A percentile compares a stretch with the other conserved stretches of the same genome.
phyloP scores from a whole-genome alignment of 1,140 invertebrate species.

The Drosophila kanapiae region DNA sequence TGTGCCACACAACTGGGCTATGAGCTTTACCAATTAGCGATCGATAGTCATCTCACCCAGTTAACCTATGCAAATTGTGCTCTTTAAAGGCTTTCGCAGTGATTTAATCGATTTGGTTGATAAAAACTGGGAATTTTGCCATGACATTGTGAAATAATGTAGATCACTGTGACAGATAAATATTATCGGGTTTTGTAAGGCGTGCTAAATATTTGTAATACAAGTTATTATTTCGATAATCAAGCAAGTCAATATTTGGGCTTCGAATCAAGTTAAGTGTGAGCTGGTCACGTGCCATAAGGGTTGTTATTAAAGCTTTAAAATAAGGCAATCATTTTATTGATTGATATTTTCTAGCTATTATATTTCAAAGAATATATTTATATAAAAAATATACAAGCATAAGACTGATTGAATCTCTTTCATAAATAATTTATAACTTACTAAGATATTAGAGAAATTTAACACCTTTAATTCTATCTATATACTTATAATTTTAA shows the following conservation, averaged over 20 bases:
- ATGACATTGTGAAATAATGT: slow-evolving; percentile 26
- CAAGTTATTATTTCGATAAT: slow-evolving; percentile 4
- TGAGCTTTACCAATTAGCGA: slow-evolving; percentile 30
- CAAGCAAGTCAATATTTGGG: neutral
- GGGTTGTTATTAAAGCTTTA: too few species aligned
- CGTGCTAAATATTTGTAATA: neutral
- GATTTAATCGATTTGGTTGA: slow-evolving; percentile 15
- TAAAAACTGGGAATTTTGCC: slow-evolving; percentile 27
- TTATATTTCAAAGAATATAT: neutral
- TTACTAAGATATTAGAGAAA: neutral
- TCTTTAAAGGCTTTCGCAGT: slow-evolving; percentile 21
- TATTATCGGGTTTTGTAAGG: slow-evolving; percentile 21
- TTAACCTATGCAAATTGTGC: slow-evolving; percentile 33
- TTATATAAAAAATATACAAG: neutral
- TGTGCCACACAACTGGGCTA: slow-evolving; percentile 36
- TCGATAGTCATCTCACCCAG: slow-evolving; percentile 28
- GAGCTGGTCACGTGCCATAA: neutral
- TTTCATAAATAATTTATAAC: too few species aligned
- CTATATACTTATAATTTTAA: neutral
- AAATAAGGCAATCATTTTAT: neutral
- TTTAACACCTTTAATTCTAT: neutral
- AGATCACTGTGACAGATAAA: slow-evolving; percentile 22
- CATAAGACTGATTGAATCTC: too few species aligned
- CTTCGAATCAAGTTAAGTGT: neutral
- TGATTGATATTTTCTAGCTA: neutral